Conservation (phyloP, 2,797 vertebrate species). For the Champsocephalus gunnari region DNA sequence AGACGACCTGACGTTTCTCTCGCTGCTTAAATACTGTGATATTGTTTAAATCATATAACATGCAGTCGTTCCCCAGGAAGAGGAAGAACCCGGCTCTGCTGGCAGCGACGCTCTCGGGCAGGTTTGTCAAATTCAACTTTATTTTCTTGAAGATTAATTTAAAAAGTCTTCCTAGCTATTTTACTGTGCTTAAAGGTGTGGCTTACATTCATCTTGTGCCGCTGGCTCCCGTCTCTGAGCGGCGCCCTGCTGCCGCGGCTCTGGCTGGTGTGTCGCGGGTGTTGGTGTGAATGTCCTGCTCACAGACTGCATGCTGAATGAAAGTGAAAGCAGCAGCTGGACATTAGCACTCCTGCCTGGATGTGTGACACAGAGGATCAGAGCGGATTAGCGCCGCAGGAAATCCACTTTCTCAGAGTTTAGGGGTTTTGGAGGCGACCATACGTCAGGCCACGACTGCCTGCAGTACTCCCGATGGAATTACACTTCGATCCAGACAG, state of each 20-base stretch:
- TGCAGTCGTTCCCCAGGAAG: slow-evolving; percentile 47
- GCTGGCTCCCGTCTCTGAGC: not conserved
- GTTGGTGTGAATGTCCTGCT: too few relatives aligned
- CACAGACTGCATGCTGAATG: not conserved
- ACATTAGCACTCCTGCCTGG: slow-evolving; percentile 26
- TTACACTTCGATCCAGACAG: too few relatives aligned
- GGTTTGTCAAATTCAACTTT: slow-evolving; percentile 51
- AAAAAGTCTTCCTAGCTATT: too few relatives aligned
- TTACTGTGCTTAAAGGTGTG: too few relatives aligned
- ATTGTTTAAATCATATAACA: too few relatives aligned
- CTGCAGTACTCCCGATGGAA: not conserved
- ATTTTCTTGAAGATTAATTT: too few relatives aligned
- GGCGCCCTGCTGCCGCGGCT: not conserved
- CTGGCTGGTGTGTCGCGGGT: not conserved
- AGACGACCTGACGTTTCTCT: not conserved
- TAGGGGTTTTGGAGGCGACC: slow-evolving; percentile 1
- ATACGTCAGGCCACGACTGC: slow-evolving; percentile 11
- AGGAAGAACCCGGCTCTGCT: slow-evolving; percentile 51
- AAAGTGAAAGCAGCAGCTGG: slow-evolving; percentile 6
- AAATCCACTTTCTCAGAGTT: slow-evolving; percentile 6
- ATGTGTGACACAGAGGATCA: slow-evolving; percentile 29
- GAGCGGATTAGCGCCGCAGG: slow-evolving; percentile 40
- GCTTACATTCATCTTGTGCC: not conserved
- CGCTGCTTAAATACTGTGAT: too few relatives aligned
- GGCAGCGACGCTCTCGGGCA: slow-evolving; percentile 40